Conservation (phyloP, 2,888 invertebrate species). For the Eupithecia insigniata region DNA sequence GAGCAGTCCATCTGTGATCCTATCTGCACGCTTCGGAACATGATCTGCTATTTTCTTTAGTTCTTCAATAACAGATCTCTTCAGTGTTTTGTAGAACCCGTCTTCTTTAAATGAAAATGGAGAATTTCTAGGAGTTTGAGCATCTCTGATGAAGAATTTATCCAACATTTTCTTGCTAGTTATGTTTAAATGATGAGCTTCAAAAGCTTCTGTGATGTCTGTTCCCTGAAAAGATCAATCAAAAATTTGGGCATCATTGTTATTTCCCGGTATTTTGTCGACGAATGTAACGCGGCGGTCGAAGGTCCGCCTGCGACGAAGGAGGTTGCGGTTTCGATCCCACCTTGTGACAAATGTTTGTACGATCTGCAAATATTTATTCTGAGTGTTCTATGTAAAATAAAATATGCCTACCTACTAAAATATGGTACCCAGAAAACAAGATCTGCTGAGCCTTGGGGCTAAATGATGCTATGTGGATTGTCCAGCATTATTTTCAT, state of each 20-base stretch:
- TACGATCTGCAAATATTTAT: too few relatives aligned
- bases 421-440: too few relatives aligned
- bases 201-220: conserved; percentile 90
- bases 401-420: too few relatives aligned
- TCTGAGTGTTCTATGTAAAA: too few relatives aligned
- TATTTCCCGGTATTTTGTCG: background rate
- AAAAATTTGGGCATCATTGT: background rate
- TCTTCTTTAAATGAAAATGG: conserved; percentile 89
- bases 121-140: conserved; percentile 86
- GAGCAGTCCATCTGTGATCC: conserved; percentile 68
- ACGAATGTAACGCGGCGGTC: too few relatives aligned
- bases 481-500: too few relatives aligned
- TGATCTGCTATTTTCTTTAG: conserved; percentile 80
- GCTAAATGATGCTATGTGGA: too few relatives aligned
- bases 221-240: conserved; percentile 74
- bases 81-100: conserved; percentile 90
- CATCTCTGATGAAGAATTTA: conserved; percentile 84
- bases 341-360: too few relatives aligned
- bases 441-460: too few relatives aligned
- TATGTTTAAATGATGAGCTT: conserved; percentile 87
- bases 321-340: too few relatives aligned
- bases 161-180: conserved; percentile 71
- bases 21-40: conserved; percentile 59
- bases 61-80: conserved; percentile 82
- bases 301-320: too few relatives aligned